Conservation (phyloP, 1,140 invertebrate species). For the Dinoponera quadriceps region DNA sequence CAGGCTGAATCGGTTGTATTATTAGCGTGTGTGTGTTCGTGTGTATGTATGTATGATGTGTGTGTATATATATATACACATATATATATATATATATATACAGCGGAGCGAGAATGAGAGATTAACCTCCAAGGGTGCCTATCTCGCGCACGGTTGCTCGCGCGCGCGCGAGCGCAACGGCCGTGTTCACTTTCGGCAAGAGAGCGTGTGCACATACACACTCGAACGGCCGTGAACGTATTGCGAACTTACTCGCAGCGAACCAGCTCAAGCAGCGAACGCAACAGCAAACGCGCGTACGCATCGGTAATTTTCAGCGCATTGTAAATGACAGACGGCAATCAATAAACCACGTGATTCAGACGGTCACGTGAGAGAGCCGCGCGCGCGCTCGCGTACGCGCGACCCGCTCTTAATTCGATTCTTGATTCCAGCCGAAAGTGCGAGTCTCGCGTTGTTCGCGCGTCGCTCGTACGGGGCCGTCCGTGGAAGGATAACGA, state of each 20-base stretch:
- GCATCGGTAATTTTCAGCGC: conserved; percentile 45
- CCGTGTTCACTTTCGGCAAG: not conserved
- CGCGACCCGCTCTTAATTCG: too few relatives aligned
- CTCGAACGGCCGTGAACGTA: too few relatives aligned
- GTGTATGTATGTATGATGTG: too few relatives aligned
- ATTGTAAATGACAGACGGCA: conserved; percentile 52
- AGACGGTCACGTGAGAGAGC: conserved; percentile 2
- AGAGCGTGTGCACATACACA: too few relatives aligned
- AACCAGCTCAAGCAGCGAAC: conserved; percentile 26
- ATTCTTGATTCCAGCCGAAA: too few relatives aligned
- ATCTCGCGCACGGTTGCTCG: not conserved
- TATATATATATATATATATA: too few relatives aligned
- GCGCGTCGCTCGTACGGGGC: too few relatives aligned
- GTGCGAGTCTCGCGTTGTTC: too few relatives aligned
- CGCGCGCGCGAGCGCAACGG: not conserved
- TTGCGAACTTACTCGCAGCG: conserved; percentile 44
- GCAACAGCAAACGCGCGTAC: conserved; percentile 41
- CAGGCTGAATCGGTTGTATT: not conserved
- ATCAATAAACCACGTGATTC: conserved; percentile 65
- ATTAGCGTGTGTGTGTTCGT: too few relatives aligned
- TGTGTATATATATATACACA: too few relatives aligned
- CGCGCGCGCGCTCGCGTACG: conserved; percentile 3
- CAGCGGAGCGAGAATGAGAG: not conserved
- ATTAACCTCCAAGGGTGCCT: conserved; percentile 9
- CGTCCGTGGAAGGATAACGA: too few relatives aligned